phyloP scores from a whole-genome alignment of 35 echinoderm and acorn worm species.

The Apostichopus parvimensis region DNA sequence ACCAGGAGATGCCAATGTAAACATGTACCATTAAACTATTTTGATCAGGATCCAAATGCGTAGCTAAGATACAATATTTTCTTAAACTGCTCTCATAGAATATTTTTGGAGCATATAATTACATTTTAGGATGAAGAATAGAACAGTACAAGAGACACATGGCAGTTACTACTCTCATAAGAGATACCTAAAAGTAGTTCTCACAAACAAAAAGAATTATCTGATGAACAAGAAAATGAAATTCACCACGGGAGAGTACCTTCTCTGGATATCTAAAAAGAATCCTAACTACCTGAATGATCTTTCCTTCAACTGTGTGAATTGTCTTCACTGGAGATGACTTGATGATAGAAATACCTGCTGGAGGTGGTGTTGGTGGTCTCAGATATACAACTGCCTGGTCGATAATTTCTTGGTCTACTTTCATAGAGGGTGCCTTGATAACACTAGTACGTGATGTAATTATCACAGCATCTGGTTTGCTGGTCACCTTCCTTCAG shows the following conservation, averaged over 20 bases:
- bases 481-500: background rate
- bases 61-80: too few relatives aligned
- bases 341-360: background rate
- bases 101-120: too few relatives aligned
- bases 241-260: background rate
- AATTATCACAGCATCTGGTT: background rate
- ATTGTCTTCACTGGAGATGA: background rate
- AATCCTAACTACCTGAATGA: background rate
- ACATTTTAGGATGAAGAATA: background rate
- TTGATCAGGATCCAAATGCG: too few relatives aligned
- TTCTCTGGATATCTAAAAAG: background rate
- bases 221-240: background rate
- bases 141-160: background rate
- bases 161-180: background rate
- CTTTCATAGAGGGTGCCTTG: background rate
- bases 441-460: background rate
- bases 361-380: conserved; percentile 3
- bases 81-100: too few relatives aligned
- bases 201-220: background rate
- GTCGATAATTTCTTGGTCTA: background rate
- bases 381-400: background rate
- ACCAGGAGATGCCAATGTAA: too few relatives aligned
- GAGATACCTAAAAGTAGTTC: background rate
- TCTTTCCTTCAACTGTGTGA: background rate
- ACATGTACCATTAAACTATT: too few relatives aligned